A percentile compares a stretch with the other conserved stretches of the same genome.
Conservation (phyloP, 2,113 vertebrate genomes). For the Labeo catla region DNA sequence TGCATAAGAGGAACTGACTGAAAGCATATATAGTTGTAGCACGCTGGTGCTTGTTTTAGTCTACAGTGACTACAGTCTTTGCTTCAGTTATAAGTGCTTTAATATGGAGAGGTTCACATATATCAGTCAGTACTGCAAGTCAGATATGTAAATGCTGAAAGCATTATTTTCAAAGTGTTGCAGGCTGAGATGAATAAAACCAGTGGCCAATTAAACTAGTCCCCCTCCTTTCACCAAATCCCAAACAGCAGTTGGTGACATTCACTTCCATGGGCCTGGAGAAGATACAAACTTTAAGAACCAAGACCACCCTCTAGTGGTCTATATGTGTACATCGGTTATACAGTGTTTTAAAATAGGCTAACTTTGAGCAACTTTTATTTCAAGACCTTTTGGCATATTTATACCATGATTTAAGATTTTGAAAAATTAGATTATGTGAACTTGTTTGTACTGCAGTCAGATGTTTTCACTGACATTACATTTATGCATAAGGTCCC, state of each 20-base stretch:
- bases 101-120: background rate
- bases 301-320: conserved; percentile 76
- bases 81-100: background rate
- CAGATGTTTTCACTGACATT: background rate
- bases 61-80: background rate
- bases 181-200: conserved; percentile 9
- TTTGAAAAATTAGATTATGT: background rate
- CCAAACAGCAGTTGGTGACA: background rate
- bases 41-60: background rate
- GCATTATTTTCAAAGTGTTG: background rate
- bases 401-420: background rate
- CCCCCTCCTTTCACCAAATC: background rate
- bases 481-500: background rate
- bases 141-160: background rate
- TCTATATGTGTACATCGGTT: background rate
- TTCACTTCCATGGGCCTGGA: background rate
- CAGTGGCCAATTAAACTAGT: background rate
- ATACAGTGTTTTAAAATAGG: background rate
- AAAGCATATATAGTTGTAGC: background rate
- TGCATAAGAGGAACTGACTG: conserved; percentile 7
- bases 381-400: background rate
- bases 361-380: background rate
- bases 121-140: background rate
- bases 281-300: conserved; percentile 59
- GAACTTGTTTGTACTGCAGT: background rate